These are phyloP conservation scores for Alloscopus bannaensis DNA, from an alignment of 2,888 invertebrate genomes.

Conservation along the genomic window DNA sequence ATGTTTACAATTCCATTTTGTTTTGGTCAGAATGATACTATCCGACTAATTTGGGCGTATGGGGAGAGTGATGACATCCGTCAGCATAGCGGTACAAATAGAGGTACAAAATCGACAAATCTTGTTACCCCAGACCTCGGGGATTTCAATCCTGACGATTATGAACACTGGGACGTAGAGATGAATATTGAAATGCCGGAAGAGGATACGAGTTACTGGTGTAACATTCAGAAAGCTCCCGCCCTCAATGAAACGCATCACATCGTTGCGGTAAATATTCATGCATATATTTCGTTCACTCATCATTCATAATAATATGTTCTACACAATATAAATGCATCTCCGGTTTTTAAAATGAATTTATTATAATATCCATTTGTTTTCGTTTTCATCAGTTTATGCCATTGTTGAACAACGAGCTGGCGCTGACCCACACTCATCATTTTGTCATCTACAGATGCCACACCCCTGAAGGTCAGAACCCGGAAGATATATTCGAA, in stretches of 20 bases:
- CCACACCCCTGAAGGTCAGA: slow-evolving; percentile 16
- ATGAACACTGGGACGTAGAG: not conserved
- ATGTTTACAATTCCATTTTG: no score
- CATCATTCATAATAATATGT: not conserved
- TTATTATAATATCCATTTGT: not conserved
- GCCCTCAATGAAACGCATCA: slow-evolving; percentile 82
- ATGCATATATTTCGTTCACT: not conserved
- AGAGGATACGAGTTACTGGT: slow-evolving; percentile 82
- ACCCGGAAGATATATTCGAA: slow-evolving; percentile 31
- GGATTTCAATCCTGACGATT: slow-evolving; percentile 80
- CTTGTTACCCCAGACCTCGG: not conserved
- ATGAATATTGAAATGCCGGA: slow-evolving; percentile 26
- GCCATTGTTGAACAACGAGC: slow-evolving; percentile 2
- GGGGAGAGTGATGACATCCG: not conserved
- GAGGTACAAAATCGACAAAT: slow-evolving; percentile 22
- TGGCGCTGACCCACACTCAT: slow-evolving; percentile 29
- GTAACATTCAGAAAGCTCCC: slow-evolving; percentile 88
- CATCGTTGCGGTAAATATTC: slow-evolving; percentile 81
- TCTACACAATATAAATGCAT: not conserved
- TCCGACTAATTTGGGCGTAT: slow-evolving; percentile 11
- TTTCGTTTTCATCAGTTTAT: slow-evolving; percentile 31
- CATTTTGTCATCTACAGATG: slow-evolving; percentile 43
- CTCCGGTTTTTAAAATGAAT: no score
- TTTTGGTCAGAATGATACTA: slow-evolving; percentile 25
- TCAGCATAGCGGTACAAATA: not conserved